Conservation (phyloP, 2,888 invertebrate species). For the Calameuta filiformis region DNA sequence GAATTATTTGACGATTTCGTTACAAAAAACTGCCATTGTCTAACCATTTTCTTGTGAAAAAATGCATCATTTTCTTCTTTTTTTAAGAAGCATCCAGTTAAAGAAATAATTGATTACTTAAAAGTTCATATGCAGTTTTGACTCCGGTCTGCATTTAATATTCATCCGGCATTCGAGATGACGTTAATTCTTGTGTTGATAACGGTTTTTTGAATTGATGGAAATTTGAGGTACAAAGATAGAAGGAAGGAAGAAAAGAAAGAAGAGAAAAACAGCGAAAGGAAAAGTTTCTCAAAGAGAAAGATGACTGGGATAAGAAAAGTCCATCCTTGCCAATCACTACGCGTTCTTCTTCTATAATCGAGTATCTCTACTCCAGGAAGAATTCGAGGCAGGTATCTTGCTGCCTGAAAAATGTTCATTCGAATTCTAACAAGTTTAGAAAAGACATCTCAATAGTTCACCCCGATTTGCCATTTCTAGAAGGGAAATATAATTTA, state of each 20-base stretch:
- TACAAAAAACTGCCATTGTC: not conserved
- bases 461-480: not conserved
- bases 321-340: not conserved
- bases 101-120: not conserved
- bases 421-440: not conserved
- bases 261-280: not conserved
- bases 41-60: not conserved
- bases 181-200: not conserved
- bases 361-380: not conserved
- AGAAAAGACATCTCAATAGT: not conserved
- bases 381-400: not conserved
- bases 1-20: not conserved
- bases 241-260: not conserved
- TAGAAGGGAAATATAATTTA: not conserved
- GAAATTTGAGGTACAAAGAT: not conserved
- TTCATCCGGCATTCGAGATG: not conserved
- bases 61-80: not conserved
- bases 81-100: not conserved
- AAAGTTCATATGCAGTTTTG: not conserved
- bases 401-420: not conserved
- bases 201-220: not conserved
- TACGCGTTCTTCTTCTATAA: not conserved
- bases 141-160: not conserved
- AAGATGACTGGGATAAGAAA: not conserved
- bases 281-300: not conserved